Conservation (phyloP, 2,113 vertebrate species). For the Eurystomus gularis region DNA sequence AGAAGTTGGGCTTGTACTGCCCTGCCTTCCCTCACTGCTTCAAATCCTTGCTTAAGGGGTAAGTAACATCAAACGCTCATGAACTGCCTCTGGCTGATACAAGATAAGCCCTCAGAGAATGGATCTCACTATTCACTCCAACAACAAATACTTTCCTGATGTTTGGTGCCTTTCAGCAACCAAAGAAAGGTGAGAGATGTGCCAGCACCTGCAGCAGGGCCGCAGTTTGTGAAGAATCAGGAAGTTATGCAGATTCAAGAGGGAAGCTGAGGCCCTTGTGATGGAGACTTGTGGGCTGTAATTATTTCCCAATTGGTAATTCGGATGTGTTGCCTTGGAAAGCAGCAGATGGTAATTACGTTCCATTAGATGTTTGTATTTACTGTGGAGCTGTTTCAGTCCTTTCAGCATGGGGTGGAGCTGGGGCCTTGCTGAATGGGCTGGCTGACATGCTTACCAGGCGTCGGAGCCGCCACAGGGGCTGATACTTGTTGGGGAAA, state of each 20-base stretch:
- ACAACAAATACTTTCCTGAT: background rate
- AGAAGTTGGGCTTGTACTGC: background rate
- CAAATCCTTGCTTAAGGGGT: background rate
- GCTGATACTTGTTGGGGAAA: background rate
- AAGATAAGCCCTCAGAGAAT: background rate
- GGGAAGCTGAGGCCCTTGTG: background rate
- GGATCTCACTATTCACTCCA: background rate
- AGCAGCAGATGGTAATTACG: conserved; percentile 27
- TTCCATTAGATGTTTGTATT: conserved; percentile 34
- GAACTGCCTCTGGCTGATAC: background rate
- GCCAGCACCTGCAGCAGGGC: background rate
- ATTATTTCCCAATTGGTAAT: conserved; percentile 48
- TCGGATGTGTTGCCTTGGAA: background rate
- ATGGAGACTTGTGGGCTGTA: conserved; percentile 20
- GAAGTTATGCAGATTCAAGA: background rate
- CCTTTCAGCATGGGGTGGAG: background rate
- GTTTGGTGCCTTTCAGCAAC: background rate
- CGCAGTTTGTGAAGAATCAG: background rate
- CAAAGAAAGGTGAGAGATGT: background rate
- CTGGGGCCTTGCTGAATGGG: background rate
- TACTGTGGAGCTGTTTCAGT: background rate
- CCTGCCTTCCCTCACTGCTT: background rate
- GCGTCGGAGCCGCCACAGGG: rapidly evolving
- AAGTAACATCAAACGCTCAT: background rate
- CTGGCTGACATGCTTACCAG: background rate